Base-by-base conservation (phyloP, 2,888 invertebrate species). In the Heliconius charithonia region DNA sequence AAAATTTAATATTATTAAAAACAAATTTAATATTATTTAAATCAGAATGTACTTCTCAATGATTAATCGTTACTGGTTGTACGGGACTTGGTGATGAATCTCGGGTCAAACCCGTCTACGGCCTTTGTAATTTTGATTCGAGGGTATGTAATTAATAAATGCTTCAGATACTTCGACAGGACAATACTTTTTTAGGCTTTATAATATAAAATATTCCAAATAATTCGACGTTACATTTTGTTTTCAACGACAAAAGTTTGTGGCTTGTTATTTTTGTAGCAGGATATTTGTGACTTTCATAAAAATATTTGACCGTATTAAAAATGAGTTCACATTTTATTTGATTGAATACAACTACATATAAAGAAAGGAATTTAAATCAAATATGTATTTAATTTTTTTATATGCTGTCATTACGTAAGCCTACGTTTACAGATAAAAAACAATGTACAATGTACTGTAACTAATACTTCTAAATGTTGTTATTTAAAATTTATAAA, bases 41-140 rank as follows among this genome's bases (percentile, higher is more conserved):
- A n/a, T n/a, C n/a, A n/a, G n/a, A n/a, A n/a, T n/a, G n/a, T n/a
- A n/a, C n/a, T n/a, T n/a, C n/a, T n/a, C n/a, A n/a, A n/a, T n/a
- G n/a, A n/a, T n/a, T n/a, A n/a, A n/a, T n/a, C n/a, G n/a, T n/a
- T n/a, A n/a, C n/a, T n/a, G n/a, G n/a, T n/a, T n/a, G n/a, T n/a
- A n/a, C n/a, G n/a, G n/a, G n/a, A n/a, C n/a, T n/a, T n/a, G 65
- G 32, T 62, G 67, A 73, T 63, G 29, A 77, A 63, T 59, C 78
- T 74, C 59, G 74, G 80, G 76, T 73, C 73, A 74, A 27, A 41
- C 77, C 67, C 29, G 63, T 75, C 71, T 51, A 45, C 76, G 73
- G 72, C 79, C 81, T 76, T 69, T 79, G 78, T 78, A 77, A 74
- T 77, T 81, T 76, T 78, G 76, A 76, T 70, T 76, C 71, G 72